Base-by-base conservation (phyloP, 35 echinoderm and acorn worm genomes). In the Strongylocentrotus purpuratus region DNA sequence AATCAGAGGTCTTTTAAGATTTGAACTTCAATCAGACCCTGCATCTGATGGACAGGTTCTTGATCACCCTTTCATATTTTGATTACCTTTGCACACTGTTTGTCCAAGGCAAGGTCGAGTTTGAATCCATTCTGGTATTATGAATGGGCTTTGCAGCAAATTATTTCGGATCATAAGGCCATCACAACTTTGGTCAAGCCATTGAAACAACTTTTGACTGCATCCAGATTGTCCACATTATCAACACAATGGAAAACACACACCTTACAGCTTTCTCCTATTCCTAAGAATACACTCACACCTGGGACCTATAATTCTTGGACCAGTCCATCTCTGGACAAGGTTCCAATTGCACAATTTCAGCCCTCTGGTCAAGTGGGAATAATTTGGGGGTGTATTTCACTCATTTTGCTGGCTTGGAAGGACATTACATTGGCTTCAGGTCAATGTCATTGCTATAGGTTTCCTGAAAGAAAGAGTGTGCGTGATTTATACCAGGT, bases 401-500 rank as follows among this genome's bases (percentile, higher is more conserved):
- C 65, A 28, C 22, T 78, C 50, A n/a, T 78, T 78, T 78, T 4
- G 20, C 65, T 78, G 65, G 65, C 65, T 78, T 78, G 20, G 45
- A 89, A 89, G 33, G 87, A 89, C 87, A 89, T 89, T 89, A 46
- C 85, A 31, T 18, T 89, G 87, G 87, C 87, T 89, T 89, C 33
- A 46, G 87, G 87, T 89, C 87, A 89, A 89, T 45, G 87, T 89
- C 45, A 41, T n/a, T 78, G 50, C 20, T 78, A 18, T n/a, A 78
- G 65, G 20, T 78, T 78, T 78, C 65, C 65, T 78, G 65, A 78
- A 28, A 78, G 65, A 70, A 14, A 59, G 52, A 59, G 11, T 2
- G 61, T 4, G 65, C 4, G 25, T 78, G 65, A 78, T 78, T 22
- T 1, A 41, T 41, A 28, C 20, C 65, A 22, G 65, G 65, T 78